Conservation (phyloP, 1,140 invertebrate species). For the Hermetia illucens region DNA sequence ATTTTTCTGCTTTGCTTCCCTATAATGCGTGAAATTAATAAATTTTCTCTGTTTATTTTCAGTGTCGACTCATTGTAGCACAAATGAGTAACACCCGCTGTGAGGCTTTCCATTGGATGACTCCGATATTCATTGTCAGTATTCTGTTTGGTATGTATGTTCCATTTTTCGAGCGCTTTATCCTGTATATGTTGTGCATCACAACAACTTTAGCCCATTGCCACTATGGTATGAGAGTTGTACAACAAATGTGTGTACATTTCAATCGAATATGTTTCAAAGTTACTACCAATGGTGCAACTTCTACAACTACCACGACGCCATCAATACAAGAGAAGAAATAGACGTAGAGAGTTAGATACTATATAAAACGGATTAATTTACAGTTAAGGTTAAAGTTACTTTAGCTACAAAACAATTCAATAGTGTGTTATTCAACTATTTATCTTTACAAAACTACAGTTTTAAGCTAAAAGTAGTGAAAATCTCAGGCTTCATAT, state of each 20-base stretch:
- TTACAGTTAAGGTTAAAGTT: too few species aligned
- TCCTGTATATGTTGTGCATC: slow-evolving; percentile 59
- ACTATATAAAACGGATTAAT: not conserved
- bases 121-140: slow-evolving; percentile 48
- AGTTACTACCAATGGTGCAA: slow-evolving; percentile 15
- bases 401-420: too few species aligned
- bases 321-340: not conserved
- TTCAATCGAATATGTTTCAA: slow-evolving; percentile 29
- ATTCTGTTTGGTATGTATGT: slow-evolving; percentile 39
- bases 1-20: not conserved
- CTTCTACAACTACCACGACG: not conserved
- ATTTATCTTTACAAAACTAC: too few species aligned
- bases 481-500: too few species aligned
- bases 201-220: slow-evolving; percentile 63
- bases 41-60: slow-evolving; percentile 15
- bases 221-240: slow-evolving; percentile 85
- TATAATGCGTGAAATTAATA: not conserved
- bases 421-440: too few species aligned
- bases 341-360: not conserved
- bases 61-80: slow-evolving; percentile 92
- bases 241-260: slow-evolving; percentile 29
- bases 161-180: slow-evolving; percentile 46
- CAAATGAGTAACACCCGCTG: slow-evolving; percentile 90
- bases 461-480: too few species aligned
- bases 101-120: slow-evolving; percentile 69